phyloP scores from a whole-genome alignment of 2,888 invertebrate genomes.

The Ennomos quercinarius region DNA sequence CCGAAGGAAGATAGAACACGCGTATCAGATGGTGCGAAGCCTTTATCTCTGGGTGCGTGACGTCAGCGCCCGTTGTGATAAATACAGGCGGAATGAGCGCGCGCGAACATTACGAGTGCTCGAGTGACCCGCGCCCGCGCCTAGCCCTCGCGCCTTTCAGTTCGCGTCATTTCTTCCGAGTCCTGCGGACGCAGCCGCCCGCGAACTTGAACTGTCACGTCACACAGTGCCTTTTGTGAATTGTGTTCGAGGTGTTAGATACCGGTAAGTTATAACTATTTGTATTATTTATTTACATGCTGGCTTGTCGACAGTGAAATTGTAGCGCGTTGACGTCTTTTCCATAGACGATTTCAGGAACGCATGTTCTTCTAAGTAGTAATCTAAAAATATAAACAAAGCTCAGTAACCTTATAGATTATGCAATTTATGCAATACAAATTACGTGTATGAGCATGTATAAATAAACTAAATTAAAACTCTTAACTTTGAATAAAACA shows the following conservation, averaged over 20 bases:
- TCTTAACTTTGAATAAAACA: too few species aligned
- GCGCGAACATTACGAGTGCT: constrained; percentile 74
- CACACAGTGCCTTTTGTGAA: constrained; percentile 63
- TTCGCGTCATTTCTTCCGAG: constrained; percentile 50
- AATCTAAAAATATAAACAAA: too few species aligned
- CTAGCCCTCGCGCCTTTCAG: constrained; percentile 59
- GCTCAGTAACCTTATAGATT: too few species aligned
- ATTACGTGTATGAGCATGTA: too few species aligned
- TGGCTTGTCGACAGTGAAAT: neutral
- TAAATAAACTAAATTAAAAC: too few species aligned
- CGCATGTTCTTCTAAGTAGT: too few species aligned
- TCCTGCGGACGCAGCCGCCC: constrained; percentile 50
- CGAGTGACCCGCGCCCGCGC: constrained; percentile 61
- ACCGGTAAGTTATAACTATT: constrained; percentile 54
- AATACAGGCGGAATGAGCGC: constrained; percentile 69
- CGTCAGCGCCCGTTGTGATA: constrained; percentile 69
- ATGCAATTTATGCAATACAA: too few species aligned
- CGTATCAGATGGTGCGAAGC: constrained; percentile 45
- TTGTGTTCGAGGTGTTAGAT: constrained; percentile 53
- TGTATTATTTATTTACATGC: neutral
- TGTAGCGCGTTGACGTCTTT: constrained; percentile 16
- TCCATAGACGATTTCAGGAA: neutral
- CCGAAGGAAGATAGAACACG: constrained; percentile 39
- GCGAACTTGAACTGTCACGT: constrained; percentile 40
- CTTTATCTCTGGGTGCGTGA: constrained; percentile 64